Evolutionary conservation across 2,113 vertebrate genomes (phyloP), one percentile per base, ranked within the genome.

Genomic region (Xiphorhynchus elegans): DNA sequence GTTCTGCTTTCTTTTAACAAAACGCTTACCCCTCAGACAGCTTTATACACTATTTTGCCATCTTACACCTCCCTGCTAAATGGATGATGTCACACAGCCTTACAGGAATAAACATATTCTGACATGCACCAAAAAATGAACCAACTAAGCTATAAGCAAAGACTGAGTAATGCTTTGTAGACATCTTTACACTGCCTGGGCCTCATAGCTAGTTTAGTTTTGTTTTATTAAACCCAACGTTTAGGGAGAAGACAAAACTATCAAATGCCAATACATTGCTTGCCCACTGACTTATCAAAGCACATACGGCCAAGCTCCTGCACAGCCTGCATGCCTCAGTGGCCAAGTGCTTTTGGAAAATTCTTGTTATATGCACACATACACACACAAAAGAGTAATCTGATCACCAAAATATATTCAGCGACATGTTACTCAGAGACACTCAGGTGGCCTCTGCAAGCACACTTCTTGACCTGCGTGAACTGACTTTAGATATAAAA

Each of bases 11-110:
- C 1, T 19, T 76, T 93, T 62, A 89, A 66, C 74, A 79, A 90
- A 90, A 94, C 4, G 28, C 56, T 76, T 35, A 77, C 53, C 64
- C 66, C 80, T 86, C 37, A 17, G 42, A 90, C 66, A 52, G 83
- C 82, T 77, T 56, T 11, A 9, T 40, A 47, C 9, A 9, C 77
- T 62, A 39, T 49, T 74, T 76, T 74, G 46, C 72, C 60, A n/a
- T 20, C 67, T 82, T 39, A 89, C 52, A 92, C 70, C 85, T 90
- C 76, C 68, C 90, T 82, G 74, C 40, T 70, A 79, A 89, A 67
- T 11, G 37, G 79, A 82, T 97, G 92, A 90, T 77, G 89, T 84
- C 95, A 96, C 49, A 11, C 7, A 80, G 62, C 59, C 73, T 64
- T 35, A 53, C 76, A 75, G 84, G 73, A 96, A 84, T 39, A 90